These are phyloP conservation scores for Brachionus calyciflorus DNA, from an alignment of 1,140 invertebrate genomes.

Conservation along the genomic window DNA sequence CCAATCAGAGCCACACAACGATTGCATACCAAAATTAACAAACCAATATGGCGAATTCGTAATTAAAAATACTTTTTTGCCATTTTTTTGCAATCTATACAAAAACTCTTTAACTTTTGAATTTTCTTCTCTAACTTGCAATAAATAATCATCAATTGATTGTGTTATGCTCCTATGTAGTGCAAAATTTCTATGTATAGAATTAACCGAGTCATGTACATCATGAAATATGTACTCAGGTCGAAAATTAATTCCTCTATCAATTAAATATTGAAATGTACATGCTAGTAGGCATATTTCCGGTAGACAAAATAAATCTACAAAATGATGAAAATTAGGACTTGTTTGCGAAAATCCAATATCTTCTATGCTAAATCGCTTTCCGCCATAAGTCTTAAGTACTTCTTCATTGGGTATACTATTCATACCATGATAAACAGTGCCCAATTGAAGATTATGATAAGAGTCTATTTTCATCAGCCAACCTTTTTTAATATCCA, in stretches of 20 bases:
- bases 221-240: slow-evolving; percentile 74
- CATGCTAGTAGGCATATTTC: slow-evolving; percentile 63
- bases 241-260: slow-evolving; percentile 84
- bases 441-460: slow-evolving; percentile 88
- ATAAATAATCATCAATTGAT: slow-evolving; percentile 52
- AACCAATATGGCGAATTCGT: slow-evolving; percentile 94
- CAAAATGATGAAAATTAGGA: slow-evolving; percentile 85
- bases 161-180: slow-evolving; percentile 82
- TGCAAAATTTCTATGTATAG: slow-evolving; percentile 73
- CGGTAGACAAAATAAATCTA: slow-evolving; percentile 93
- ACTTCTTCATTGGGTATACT: slow-evolving; percentile 80
- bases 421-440: slow-evolving; percentile 81
- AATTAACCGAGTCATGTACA: slow-evolving; percentile 78
- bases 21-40: slow-evolving; percentile 83
- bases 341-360: slow-evolving; percentile 61
- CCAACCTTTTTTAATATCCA: slow-evolving; percentile 65
- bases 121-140: slow-evolving; percentile 47
- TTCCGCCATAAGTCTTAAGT: slow-evolving; percentile 75
- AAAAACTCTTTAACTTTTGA: slow-evolving; percentile 73
- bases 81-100: slow-evolving; percentile 68
- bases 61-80: slow-evolving; percentile 89
- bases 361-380: slow-evolving; percentile 60
- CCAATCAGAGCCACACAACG: slow-evolving; percentile 84
- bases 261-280: slow-evolving; percentile 71
- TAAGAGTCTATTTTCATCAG: slow-evolving; percentile 92